Base-by-base conservation (phyloP, 2,113 vertebrate species). In the Plestiodon gilberti region DNA sequence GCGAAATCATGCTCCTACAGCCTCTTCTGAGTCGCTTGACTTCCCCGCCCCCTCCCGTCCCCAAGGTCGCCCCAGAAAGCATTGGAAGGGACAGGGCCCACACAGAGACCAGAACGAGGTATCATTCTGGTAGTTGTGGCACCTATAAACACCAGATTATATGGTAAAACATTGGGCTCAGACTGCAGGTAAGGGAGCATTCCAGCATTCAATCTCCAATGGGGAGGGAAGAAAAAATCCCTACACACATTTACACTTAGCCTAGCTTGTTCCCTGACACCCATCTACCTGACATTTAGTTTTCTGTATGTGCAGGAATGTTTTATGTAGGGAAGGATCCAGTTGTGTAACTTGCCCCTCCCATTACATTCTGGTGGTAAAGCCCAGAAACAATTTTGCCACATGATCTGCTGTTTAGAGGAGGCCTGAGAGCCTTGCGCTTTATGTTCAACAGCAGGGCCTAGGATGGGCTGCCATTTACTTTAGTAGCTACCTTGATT, bases 401-500 rank as follows among this genome's bases (percentile, higher is more conserved):
- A 15, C 67, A 33, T 35, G 33, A 70, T 70, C 30, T 38, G 33
- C 17, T 70, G 4, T 70, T 69, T 13, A 69, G 67, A 69, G 13
- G 18, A 4, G 69, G 69, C 17, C 69, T 18, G 69, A 15, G 6
- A 70, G 69, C 33, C 69, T 17, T 17, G n/a, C n/a, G 18, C 15
- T 70, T 30, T 33, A 4, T 14, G 28, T 28, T 3, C 9, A 69
- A 13, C 25, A 25, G 30, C 65, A n/a, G 65, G n/a, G n/a, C 65
- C n/a, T 69, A 69, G 11, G n/a, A 69, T 70, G 13, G 69, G 33
- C 6, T 13, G 69, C 33, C n/a, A 69, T 70, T 70, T 70, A 33
- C 69, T 35, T 70, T 70, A 69, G 33, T 91, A 93, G 91, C 91
- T 61, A n/a, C 79, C 88, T 92, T 70, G 93, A 93, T 48, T 48